Percentiles rank a stretch among this genome's conserved stretches.
phyloP scores from a whole-genome alignment of 2,113 vertebrate genomes.

The Sturnira hondurensis region DNA sequence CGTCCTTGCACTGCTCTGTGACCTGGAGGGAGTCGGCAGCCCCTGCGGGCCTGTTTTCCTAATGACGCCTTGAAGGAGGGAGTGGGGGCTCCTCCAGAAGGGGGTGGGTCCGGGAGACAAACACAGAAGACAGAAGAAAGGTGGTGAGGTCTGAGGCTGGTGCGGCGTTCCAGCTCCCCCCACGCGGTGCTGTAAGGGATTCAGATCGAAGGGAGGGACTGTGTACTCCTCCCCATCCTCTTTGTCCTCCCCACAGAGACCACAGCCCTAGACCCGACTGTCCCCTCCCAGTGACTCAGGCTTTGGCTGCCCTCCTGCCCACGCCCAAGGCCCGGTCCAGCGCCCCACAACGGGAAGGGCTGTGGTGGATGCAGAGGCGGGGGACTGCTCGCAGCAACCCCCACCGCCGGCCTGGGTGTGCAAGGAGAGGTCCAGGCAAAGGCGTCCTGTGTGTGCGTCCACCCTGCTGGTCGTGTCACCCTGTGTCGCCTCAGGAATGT shows the following conservation, averaged over 20 bases:
- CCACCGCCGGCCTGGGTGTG: fast-evolving
- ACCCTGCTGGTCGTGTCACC: fast-evolving
- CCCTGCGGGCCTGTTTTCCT: neutral
- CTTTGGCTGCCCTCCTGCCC: constrained; percentile 37
- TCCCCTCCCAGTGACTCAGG: constrained; percentile 61
- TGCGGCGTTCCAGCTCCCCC: neutral
- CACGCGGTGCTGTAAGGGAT: neutral
- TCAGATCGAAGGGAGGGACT: neutral
- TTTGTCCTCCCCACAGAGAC: neutral
- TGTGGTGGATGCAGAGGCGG: neutral
- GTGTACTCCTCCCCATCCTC: neutral
- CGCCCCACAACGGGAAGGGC: constrained; percentile 17
- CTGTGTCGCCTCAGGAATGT: neutral
- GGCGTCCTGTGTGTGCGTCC: neutral
- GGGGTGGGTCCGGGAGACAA: neutral
- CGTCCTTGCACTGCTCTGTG: neutral
- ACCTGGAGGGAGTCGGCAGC: neutral
- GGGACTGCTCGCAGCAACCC: neutral
- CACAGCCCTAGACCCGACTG: neutral
- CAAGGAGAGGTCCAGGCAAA: neutral
- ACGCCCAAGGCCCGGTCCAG: neutral
- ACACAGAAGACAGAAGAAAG: neutral
- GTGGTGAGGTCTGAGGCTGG: neutral
- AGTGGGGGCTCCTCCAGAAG: neutral
- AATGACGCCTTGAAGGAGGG: fast-evolving